phyloP scores from a whole-genome alignment of 2,797 vertebrate species.

The Pangasius mekongensis region DNA sequence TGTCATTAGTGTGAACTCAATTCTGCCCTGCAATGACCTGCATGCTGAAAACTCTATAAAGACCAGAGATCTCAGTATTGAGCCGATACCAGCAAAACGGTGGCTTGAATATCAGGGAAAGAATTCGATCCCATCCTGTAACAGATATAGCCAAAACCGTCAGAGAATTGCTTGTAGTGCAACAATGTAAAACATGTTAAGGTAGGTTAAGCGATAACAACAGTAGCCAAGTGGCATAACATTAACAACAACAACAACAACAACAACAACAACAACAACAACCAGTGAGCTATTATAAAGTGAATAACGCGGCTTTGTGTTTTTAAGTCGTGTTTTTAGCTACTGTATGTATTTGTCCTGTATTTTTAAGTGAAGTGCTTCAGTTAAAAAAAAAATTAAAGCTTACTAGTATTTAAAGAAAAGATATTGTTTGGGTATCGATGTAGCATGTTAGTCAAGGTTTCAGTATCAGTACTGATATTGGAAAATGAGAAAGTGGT shows the following conservation, averaged over 20 bases:
- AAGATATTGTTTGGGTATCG: background rate
- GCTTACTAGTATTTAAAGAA: background rate
- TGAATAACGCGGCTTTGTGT: too few relatives aligned
- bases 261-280: background rate
- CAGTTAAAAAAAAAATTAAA: background rate
- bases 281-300: background rate
- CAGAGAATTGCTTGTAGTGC: background rate
- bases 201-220: background rate
- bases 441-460: background rate
- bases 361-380: too few relatives aligned
- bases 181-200: background rate
- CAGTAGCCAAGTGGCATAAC: too few relatives aligned
- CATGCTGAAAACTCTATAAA: background rate
- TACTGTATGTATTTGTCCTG: too few relatives aligned
- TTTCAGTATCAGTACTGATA: background rate
- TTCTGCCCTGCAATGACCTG: background rate
- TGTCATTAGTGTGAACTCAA: background rate
- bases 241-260: background rate
- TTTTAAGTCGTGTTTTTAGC: too few relatives aligned
- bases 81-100: background rate
- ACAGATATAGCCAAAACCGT: background rate
- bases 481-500: background rate
- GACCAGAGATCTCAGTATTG: background rate
- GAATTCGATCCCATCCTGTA: background rate
- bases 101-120: background rate